phyloP scores from a whole-genome alignment of 2,113 vertebrate genomes.

The Antechinus stuartii region DNA sequence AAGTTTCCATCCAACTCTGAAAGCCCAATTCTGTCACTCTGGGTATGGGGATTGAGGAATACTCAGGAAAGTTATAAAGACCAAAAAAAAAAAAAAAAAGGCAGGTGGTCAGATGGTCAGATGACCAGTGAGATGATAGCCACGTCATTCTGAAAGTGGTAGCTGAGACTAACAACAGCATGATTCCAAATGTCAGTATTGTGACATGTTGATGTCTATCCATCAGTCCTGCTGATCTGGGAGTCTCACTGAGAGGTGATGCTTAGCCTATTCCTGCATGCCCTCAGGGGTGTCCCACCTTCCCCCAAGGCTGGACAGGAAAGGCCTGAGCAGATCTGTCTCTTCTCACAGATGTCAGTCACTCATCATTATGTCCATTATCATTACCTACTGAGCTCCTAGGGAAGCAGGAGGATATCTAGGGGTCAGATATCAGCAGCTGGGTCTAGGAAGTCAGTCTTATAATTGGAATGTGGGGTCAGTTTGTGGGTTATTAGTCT shows the following conservation, averaged over 20 bases:
- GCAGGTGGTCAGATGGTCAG: neutral
- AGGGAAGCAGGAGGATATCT: constrained; percentile 4
- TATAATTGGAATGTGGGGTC: neutral
- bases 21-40: neutral
- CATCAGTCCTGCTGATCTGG: neutral
- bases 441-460: neutral
- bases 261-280: neutral
- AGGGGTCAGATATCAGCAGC: neutral
- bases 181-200: neutral
- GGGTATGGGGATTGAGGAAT: neutral
- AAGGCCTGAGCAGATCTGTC: constrained; percentile 34
- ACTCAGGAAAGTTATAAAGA: neutral
- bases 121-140: neutral
- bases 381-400: constrained; percentile 62
- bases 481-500: neutral
- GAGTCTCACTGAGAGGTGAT: neutral
- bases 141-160: fast-evolving
- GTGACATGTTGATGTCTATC: neutral
- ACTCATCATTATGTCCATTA: neutral
- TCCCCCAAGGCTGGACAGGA: constrained; percentile 69
- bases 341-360: constrained; percentile 3
- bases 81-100: neutral
- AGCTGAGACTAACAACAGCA: constrained; percentile 56
- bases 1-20: neutral
- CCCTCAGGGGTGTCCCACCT: constrained; percentile 67